Evolutionary conservation across 1,140 invertebrate species (phyloP).

Genomic region (Caenorhabditis elegans): DNA sequence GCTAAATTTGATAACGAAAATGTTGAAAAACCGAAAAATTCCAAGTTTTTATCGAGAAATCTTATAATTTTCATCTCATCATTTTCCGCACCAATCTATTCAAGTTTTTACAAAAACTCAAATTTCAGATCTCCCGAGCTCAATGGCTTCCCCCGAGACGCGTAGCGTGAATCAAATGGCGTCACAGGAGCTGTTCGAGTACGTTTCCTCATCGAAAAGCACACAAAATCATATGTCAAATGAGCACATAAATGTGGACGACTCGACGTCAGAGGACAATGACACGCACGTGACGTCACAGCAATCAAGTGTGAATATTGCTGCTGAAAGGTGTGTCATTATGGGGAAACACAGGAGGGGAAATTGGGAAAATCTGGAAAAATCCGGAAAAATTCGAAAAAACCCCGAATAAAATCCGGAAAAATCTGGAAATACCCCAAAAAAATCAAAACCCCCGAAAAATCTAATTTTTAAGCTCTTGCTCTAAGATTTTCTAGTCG

Average conservation of each 20-base stretch:
- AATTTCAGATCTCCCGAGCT: slow-evolving; percentile 39
- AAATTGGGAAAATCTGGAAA: too few relatives aligned
- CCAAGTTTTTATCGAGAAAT: slow-evolving; percentile 1
- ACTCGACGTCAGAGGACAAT: slow-evolving; percentile 53
- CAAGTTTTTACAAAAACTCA: slow-evolving; percentile 68
- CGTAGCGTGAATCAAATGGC: neutral
- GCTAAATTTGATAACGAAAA: neutral
- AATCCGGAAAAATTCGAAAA: too few relatives aligned
- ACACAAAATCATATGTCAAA: neutral
- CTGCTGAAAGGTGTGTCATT: slow-evolving; percentile 37
- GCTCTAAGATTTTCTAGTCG: too few relatives aligned
- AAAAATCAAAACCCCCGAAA: too few relatives aligned
- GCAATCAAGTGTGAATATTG: slow-evolving; percentile 26
- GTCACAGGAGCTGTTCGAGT: slow-evolving; percentile 33
- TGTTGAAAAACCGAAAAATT: too few relatives aligned
- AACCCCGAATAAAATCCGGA: too few relatives aligned
- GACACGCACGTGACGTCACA: slow-evolving; percentile 42
- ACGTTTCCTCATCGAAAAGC: slow-evolving; percentile 14
- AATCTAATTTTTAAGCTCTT: too few relatives aligned
- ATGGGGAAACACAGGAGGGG: neutral
- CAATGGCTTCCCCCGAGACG: neutral
- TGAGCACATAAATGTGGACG: slow-evolving; percentile 38
- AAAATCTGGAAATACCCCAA: too few relatives aligned
- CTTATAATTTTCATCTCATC: too few relatives aligned
- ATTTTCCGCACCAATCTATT: too few relatives aligned